Evolutionary conservation across 2,113 vertebrate species (phyloP), one percentile per base, ranked within the genome.

Genomic region (Tenebrosternarchus preto): DNA sequence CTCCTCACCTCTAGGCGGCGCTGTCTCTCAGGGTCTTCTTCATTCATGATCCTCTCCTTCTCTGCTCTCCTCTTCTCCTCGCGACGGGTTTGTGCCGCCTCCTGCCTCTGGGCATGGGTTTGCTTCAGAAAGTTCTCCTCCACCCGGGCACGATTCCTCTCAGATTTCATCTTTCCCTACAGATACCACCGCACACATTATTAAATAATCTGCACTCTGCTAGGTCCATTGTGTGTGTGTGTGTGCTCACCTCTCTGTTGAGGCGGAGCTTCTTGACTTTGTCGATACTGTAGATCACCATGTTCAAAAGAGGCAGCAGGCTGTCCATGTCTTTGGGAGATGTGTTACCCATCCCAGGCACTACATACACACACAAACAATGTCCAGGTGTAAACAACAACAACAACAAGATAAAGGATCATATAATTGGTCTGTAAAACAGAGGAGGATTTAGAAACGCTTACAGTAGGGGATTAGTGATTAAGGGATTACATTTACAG

Each of bases 281-380:
- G 86, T 99, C 98, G 36, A 99, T 95, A 88, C 91, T 97, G 90
- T 99, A 98, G 92, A 99, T 98, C 85, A 99, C 96, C 98, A 99
- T 98, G 92, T 96, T 99, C 96, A 98, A 99, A 86, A 99, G 91
- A 69, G 98, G 96, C 80, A 98, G 91, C 90, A 99, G 91, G 91
- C 93, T 83, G 83, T 99, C 98, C 97, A 99, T 99, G 90, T 99
- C 98, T 94, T 96, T 99, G 90, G 97, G 97, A 91, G 96, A 97
- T 39, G 98, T 98, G 89, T 98, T 98, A 91, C 98, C 97, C 94
- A 92, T 96, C 74, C 97, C 97, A 95, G 98, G 97, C 93, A 98
- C 98, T 99, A 73, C 9, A 85, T 3, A 8, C 76, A 5, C 33
- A 57, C 25, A 68, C 19, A 73, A 29, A 63, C 0, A 22, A 59